Base-by-base conservation (phyloP, 23 tunicate genomes). In the Styela clava region DNA sequence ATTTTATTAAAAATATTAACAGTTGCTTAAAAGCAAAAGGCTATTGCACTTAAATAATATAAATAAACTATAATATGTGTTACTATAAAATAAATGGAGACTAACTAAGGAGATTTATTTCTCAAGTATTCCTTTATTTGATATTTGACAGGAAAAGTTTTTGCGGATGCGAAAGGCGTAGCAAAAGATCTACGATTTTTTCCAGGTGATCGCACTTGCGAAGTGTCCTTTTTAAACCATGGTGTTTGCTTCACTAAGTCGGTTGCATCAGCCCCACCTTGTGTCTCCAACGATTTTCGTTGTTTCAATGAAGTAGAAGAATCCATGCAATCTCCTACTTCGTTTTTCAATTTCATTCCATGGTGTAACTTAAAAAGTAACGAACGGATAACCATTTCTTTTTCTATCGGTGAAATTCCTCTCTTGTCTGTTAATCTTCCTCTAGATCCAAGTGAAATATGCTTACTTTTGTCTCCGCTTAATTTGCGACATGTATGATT, bases 361-460 rank as follows among this genome's bases (percentile, higher is more conserved):
- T 27, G 65, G n/a, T 76, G 81, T 1, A 33, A 33, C 31, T 76
- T 76, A 64, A 76, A 76, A 20, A 76, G 67, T 27, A 76, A 18
- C 31, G 81, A 76, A n/a, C 81, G 64, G 0, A 76, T 44, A 7
- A 44, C 30, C 2, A 25, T 52, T 16, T 76, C 81, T 76, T 76
- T 76, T 52, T 76, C 81, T 18, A 2, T 9, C 27, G 81, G 28
- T 56, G 81, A 26, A 22, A 76, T 82, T 9, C 22, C 73, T 34
- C 44, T 29, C 9, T 31, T 35, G 27, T 52, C 82, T 3, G 69
- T 1, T 1, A 12, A 31, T 2, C 73, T 69, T 31, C 69, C 34
- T 26, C 29, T 25, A 21, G 72, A 25, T 29, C 51, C 33, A 30
- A 73, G 24, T 52, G 44, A 16, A 64, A 63, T 33, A 19, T 24